These are phyloP conservation scores for Drosophila kokeensis DNA, from an alignment of 2,888 invertebrate genomes.

Conservation along the genomic window DNA sequence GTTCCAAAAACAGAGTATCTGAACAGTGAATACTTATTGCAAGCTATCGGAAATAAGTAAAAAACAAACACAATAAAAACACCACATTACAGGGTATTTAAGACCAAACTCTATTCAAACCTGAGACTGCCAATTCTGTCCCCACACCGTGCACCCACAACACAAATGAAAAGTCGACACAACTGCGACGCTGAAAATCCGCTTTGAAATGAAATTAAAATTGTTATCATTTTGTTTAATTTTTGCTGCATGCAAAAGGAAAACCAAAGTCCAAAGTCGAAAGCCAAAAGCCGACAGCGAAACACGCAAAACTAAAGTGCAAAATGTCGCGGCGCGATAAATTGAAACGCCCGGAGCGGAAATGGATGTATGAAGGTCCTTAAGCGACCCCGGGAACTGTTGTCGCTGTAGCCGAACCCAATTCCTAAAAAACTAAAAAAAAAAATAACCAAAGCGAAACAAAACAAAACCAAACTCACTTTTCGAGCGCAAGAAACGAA, in stretches of 20 bases:
- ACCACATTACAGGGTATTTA: slow-evolving; percentile 13
- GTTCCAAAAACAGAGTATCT: neutral
- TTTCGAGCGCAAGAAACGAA: slow-evolving; percentile 52
- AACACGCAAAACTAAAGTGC: slow-evolving; percentile 73
- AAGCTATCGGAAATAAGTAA: neutral
- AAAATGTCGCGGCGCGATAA: slow-evolving; percentile 77
- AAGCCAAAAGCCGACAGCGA: slow-evolving; percentile 28
- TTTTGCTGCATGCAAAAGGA: slow-evolving; percentile 62
- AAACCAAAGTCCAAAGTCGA: slow-evolving; percentile 33
- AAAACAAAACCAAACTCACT: slow-evolving; percentile 69
- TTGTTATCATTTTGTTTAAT: slow-evolving; percentile 74
- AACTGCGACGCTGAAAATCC: slow-evolving; percentile 59
- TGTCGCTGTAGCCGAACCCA: slow-evolving; percentile 23
- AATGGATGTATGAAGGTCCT: slow-evolving; percentile 65
- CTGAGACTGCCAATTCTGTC: slow-evolving; percentile 4
- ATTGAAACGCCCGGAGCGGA: slow-evolving; percentile 67
- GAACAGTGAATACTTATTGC: neutral
- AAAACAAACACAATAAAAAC: neutral
- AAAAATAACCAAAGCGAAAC: slow-evolving; percentile 22
- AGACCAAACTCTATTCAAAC: slow-evolving; percentile 43
- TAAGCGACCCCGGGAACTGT: slow-evolving; percentile 33
- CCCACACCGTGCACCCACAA: slow-evolving; percentile 6
- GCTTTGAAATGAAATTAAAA: slow-evolving; percentile 76
- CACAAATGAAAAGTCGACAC: slow-evolving; percentile 39
- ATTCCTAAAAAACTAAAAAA: neutral